Evolutionary conservation across 2,113 vertebrate species (phyloP).

Genomic region (Sprattus sprattus): DNA sequence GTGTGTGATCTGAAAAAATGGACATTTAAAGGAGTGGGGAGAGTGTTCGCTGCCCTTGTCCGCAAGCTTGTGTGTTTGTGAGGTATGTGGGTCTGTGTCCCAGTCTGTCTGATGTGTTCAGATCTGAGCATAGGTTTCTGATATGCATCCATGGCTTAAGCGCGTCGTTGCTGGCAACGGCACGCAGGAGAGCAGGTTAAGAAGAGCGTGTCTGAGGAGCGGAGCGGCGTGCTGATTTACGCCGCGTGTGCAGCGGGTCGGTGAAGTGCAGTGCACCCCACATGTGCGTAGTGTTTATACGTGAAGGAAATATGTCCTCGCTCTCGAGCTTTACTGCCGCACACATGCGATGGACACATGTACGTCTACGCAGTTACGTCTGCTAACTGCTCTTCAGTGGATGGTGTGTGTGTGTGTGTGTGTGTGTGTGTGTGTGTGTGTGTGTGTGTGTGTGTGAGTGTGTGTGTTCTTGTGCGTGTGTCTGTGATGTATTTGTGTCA

Average conservation of each 20-base stretch:
- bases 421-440: slow-evolving; percentile 13
- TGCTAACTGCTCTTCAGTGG: neutral
- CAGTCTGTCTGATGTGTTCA: neutral
- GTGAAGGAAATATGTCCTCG: neutral
- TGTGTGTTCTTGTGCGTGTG: neutral
- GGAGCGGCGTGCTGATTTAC: neutral
- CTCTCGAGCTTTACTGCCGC: neutral
- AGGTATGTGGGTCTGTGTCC: neutral
- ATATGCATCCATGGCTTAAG: neutral
- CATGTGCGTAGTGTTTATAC: slow-evolving; percentile 14
- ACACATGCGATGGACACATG: neutral
- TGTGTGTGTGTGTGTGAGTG: neutral
- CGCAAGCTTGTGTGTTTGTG: neutral
- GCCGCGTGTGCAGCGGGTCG: neutral
- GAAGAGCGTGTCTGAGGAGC: neutral
- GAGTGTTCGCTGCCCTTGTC: neutral
- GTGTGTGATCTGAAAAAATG: neutral
- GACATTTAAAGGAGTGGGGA: neutral
- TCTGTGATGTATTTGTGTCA: slow-evolving; percentile 8
- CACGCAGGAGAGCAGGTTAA: neutral
- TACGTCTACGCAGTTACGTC: neutral
- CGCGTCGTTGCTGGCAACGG: neutral
- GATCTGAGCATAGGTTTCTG: neutral
- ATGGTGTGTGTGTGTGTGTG: neutral
- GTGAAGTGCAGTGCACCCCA: neutral